A percentile compares a stretch with the other conserved stretches of the same genome.
These are phyloP conservation scores for Leptodactylus fuscus DNA, from an alignment of 2,113 vertebrate species.

Conservation along the genomic window DNA sequence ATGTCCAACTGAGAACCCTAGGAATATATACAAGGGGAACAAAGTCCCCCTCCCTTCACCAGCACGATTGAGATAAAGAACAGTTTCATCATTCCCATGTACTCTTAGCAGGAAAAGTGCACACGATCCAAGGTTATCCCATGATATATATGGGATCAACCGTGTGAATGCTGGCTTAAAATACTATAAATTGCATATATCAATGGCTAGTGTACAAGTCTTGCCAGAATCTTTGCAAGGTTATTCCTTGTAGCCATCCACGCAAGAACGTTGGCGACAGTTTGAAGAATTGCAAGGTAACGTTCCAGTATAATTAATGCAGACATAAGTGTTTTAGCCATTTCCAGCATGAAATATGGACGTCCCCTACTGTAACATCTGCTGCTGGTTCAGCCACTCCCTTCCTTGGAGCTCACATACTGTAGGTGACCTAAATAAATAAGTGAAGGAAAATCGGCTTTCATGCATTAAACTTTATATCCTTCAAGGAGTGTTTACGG, in stretches of 20 bases:
- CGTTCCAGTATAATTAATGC: slow-evolving; percentile 36
- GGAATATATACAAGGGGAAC: too few species aligned
- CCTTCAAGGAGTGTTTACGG: slow-evolving; percentile 41
- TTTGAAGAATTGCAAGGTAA: slow-evolving; percentile 23
- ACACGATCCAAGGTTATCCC: neutral
- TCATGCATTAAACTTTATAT: slow-evolving; percentile 38
- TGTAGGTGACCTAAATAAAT: slow-evolving; percentile 51
- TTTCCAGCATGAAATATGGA: slow-evolving; percentile 43
- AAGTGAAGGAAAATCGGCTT: slow-evolving; percentile 31
- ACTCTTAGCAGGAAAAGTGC: too few species aligned
- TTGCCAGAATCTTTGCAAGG: slow-evolving; percentile 14
- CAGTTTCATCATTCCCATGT: too few species aligned
- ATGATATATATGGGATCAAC: neutral
- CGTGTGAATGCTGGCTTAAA: neutral
- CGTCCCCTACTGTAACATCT: slow-evolving; percentile 28
- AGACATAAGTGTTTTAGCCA: neutral
- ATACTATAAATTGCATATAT: neutral
- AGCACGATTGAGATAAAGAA: too few species aligned
- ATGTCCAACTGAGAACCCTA: too few species aligned
- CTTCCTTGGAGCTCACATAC: neutral
- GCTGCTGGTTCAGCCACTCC: neutral
- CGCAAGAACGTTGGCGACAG: slow-evolving; percentile 33
- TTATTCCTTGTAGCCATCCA: slow-evolving; percentile 12
- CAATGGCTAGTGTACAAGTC: neutral
- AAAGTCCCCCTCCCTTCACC: too few species aligned